Conservation (phyloP, 2,113 vertebrate genomes). For the Beaufortia kweichowensis region DNA sequence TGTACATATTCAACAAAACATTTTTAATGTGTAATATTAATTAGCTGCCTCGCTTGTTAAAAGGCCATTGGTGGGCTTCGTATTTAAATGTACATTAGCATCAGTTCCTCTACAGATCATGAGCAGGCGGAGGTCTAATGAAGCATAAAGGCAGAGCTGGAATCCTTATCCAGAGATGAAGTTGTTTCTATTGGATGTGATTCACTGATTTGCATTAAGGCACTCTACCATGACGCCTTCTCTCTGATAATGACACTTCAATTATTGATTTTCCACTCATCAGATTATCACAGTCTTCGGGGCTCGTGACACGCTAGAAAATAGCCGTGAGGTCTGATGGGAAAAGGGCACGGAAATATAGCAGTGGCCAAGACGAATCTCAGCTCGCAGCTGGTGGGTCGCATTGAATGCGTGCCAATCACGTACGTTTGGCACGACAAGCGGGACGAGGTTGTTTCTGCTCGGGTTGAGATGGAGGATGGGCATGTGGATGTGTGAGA, state of each 20-base stretch:
- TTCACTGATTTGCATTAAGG: conserved; percentile 40
- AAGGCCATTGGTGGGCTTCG: conserved; percentile 60
- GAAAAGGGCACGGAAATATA: conserved; percentile 54
- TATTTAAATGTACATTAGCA: conserved; percentile 60
- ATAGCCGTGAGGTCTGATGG: conserved; percentile 18
- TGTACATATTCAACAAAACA: conserved; percentile 10
- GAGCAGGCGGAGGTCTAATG: conserved; percentile 9
- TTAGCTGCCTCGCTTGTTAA: conserved; percentile 61
- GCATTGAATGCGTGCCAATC: conserved; percentile 38
- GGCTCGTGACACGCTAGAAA: conserved; percentile 8
- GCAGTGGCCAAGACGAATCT: conserved; percentile 35
- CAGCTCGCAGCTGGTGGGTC: conserved; percentile 27
- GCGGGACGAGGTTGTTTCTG: conserved; percentile 8
- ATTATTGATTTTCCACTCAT: conserved; percentile 65
- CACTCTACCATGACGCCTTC: conserved; percentile 46
- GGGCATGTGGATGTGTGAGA: conserved; percentile 9
- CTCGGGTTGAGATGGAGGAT: neutral
- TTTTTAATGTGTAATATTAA: conserved; percentile 33
- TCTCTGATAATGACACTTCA: conserved; percentile 57
- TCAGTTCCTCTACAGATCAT: conserved; percentile 29
- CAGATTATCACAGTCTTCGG: conserved; percentile 56
- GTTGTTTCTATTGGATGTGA: conserved; percentile 32
- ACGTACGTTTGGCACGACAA: conserved; percentile 17
- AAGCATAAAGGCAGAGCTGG: conserved; percentile 23
- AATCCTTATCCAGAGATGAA: neutral